Evolutionary conservation across 1,140 invertebrate species (phyloP).

Genomic region (Drosophila athabasca): DNA sequence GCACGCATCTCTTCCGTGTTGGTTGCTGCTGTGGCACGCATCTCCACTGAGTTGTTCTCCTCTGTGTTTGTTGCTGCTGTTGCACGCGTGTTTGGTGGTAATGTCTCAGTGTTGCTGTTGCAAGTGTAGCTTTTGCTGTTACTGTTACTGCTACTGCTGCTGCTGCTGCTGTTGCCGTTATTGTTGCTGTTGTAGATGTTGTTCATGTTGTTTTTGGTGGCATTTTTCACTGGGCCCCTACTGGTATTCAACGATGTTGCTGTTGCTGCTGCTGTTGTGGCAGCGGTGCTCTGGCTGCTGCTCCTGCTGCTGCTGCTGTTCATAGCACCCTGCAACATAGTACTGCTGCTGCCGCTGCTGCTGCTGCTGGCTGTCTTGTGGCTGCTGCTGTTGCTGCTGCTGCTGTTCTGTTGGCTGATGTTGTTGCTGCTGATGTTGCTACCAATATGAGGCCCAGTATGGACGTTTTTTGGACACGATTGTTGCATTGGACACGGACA

Average conservation of each 20-base stretch:
- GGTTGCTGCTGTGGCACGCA: constrained; percentile 69
- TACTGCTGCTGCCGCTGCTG: constrained; percentile 41
- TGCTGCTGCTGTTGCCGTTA: constrained; percentile 8
- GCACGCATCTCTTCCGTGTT: constrained; percentile 8
- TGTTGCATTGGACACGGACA: constrained; percentile 93
- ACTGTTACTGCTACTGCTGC: constrained; percentile 20
- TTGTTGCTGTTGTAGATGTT: constrained; percentile 1
- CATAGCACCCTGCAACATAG: constrained; percentile 56
- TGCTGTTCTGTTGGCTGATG: constrained; percentile 84
- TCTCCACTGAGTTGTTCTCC: too few species aligned
- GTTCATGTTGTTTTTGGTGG: constrained; percentile 18
- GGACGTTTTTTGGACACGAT: constrained; percentile 98
- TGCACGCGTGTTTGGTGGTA: constrained; percentile 25
- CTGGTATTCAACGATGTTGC: constrained; percentile 65
- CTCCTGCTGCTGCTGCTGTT: constrained; percentile 59
- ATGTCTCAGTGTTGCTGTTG: constrained; percentile 5
- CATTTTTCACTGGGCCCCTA: constrained; percentile 83
- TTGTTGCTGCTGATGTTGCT: constrained; percentile 83
- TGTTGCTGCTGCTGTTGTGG: constrained; percentile 44
- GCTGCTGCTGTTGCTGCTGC: constrained; percentile 16
- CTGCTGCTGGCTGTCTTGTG: constrained; percentile 16
- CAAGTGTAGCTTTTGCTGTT: constrained; percentile 21
- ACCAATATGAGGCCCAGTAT: constrained; percentile 98
- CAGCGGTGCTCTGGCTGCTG: constrained; percentile 54
- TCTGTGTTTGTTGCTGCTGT: constrained; percentile 63